These are phyloP conservation scores for Xiphophorus birchmanni DNA, from an alignment of 2,797 vertebrate species.

Conservation along the genomic window DNA sequence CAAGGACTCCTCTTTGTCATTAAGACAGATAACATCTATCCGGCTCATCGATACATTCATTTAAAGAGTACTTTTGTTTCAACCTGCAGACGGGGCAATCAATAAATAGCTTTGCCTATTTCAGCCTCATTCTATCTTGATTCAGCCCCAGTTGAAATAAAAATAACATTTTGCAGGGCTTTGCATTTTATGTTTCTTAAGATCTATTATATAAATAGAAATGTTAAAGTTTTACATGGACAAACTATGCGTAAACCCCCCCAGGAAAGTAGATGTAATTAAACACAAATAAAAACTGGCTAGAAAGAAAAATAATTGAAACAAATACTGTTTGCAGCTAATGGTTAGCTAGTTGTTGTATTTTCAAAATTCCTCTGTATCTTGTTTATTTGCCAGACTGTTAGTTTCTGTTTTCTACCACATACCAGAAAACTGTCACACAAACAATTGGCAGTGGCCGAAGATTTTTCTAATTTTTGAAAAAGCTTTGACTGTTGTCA, in stretches of 20 bases:
- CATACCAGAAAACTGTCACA: not conserved
- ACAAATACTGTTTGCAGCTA: not conserved
- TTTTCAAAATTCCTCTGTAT: not conserved
- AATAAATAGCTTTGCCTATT: conserved; percentile 64
- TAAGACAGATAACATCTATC: conserved; percentile 74
- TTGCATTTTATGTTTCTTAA: not conserved
- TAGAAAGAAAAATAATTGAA: not conserved
- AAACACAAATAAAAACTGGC: not conserved
- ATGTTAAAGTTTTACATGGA: not conserved
- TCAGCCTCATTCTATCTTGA: conserved; percentile 63
- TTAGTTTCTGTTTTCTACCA: not conserved
- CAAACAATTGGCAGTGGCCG: not conserved
- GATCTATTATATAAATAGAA: not conserved
- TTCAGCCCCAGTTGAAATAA: conserved; percentile 25
- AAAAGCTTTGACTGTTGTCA: no score
- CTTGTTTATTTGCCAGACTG: not conserved
- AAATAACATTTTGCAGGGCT: conserved; percentile 3
- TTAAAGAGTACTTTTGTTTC: conserved; percentile 74
- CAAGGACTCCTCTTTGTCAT: conserved; percentile 73
- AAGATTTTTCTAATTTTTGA: not conserved
- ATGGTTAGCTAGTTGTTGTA: not conserved
- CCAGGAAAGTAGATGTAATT: not conserved
- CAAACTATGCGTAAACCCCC: no score
- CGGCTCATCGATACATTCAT: conserved; percentile 62
- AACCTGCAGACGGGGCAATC: conserved; percentile 63